These are phyloP conservation scores for Eupleurogrammus muticus DNA, from an alignment of 2,797 vertebrate genomes.

Conservation along the genomic window DNA sequence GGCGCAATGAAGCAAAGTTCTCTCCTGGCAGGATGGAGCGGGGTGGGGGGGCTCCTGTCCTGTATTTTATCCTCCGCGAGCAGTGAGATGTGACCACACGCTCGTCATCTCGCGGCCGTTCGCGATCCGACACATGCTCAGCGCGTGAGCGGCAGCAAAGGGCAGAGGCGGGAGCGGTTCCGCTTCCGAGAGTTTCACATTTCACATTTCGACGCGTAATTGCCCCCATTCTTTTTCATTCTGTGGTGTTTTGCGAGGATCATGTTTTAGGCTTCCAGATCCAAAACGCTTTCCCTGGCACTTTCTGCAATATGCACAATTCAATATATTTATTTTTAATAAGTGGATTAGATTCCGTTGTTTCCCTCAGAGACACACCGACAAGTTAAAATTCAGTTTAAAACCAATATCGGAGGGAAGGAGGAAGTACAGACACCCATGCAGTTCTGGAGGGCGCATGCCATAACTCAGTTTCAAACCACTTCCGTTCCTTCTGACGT, in stretches of 20 bases:
- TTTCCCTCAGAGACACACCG: constrained; percentile 38
- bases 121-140: constrained; percentile 30
- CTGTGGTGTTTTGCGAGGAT: constrained; percentile 11
- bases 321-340: constrained; percentile 33
- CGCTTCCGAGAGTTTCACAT: constrained; percentile 38
- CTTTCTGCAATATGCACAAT: constrained; percentile 40
- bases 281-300: constrained; percentile 10
- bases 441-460: constrained; percentile 33
- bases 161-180: constrained; percentile 38
- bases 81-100: constrained; percentile 34
- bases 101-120: constrained; percentile 53
- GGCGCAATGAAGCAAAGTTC: constrained; percentile 52
- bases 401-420: constrained; percentile 59
- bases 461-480: constrained; percentile 33
- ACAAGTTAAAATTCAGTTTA: constrained; percentile 56
- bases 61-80: constrained; percentile 25
- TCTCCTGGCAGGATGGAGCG: constrained; percentile 15
- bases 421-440: constrained; percentile 4
- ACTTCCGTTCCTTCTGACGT: background rate
- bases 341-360: constrained; percentile 51
- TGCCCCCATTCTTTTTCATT: constrained; percentile 41
- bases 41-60: constrained; percentile 25
- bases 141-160: constrained; percentile 26
- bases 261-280: constrained; percentile 25
- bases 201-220: constrained; percentile 40